Evolutionary conservation across 1,140 invertebrate genomes (phyloP).

Genomic region (Drosophila kanapiae): DNA sequence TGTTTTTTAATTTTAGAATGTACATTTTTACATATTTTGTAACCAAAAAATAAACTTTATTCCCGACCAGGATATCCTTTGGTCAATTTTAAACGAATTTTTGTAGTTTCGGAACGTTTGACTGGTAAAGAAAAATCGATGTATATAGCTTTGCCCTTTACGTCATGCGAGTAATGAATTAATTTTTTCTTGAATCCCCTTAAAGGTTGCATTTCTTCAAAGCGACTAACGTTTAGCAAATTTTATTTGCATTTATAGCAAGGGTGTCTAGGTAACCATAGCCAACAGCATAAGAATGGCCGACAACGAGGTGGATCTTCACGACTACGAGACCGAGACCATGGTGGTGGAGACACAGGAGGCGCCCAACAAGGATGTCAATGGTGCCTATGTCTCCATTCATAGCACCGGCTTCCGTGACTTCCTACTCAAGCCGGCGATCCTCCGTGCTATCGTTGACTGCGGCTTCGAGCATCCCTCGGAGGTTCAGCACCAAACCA

Average conservation of each 20-base stretch:
- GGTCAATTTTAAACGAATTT: not conserved
- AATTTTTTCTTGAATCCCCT: too few species aligned
- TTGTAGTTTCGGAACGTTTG: too few species aligned
- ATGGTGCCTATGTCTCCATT: constrained; percentile 99
- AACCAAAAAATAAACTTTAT: not conserved
- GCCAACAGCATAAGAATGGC: constrained; percentile 88
- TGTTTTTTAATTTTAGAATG: too few species aligned
- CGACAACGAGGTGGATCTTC: constrained; percentile 94
- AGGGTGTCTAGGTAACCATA: constrained; percentile 5
- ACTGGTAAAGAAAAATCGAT: too few species aligned
- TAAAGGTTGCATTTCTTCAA: too few species aligned
- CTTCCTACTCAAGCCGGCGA: constrained; percentile 98
- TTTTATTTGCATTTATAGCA: constrained; percentile 1
- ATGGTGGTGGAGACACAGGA: constrained; percentile 90
- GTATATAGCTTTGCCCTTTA: too few species aligned
- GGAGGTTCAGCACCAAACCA: constrained; percentile 99
- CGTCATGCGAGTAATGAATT: too few species aligned
- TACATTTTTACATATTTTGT: not conserved
- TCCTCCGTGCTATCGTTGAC: constrained; percentile 98
- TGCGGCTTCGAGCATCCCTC: constrained; percentile 99
- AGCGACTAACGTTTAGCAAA: too few species aligned
- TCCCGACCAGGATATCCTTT: not conserved
- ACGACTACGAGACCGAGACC: constrained; percentile 96
- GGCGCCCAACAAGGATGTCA: constrained; percentile 95
- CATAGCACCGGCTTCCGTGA: constrained; percentile 98